Evolutionary conservation across 2,797 vertebrate species (phyloP).

Genomic region (Notolabrus celidotus): DNA sequence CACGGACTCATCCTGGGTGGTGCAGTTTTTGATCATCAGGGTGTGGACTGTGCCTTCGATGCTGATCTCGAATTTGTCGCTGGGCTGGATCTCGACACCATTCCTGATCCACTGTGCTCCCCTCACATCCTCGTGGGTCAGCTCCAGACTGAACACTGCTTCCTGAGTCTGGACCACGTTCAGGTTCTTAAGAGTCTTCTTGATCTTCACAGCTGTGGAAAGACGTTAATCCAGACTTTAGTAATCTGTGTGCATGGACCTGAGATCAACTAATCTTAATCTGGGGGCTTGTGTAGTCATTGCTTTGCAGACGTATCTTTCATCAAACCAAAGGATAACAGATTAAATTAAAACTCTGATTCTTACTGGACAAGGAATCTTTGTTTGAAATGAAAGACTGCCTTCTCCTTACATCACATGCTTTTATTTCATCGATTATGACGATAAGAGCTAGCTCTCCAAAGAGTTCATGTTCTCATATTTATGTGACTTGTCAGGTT

Average conservation of each 20-base stretch:
- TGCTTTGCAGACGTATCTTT: too few species aligned
- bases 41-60: constrained; percentile 89
- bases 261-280: too few species aligned
- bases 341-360: too few species aligned
- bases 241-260: not conserved
- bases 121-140: constrained; percentile 93
- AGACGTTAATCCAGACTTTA: not conserved
- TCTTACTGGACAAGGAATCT: too few species aligned
- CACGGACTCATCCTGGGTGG: constrained; percentile 91
- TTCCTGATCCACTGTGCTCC: constrained; percentile 98
- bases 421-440: too few species aligned
- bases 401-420: too few species aligned
- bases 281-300: too few species aligned
- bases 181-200: constrained; percentile 96
- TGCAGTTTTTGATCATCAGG: constrained; percentile 91
- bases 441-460: too few species aligned
- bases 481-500: too few species aligned
- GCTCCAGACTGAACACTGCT: constrained; percentile 92
- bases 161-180: constrained; percentile 96
- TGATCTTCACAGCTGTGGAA: constrained; percentile 94
- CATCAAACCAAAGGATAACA: too few species aligned
- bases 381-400: too few species aligned
- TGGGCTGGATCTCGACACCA: constrained; percentile 89
- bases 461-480: too few species aligned
- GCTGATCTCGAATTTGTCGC: constrained; percentile 91